These are phyloP conservation scores for Poeciliopsis turrubarensis DNA, from an alignment of 2,113 vertebrate genomes.

Conservation along the genomic window DNA sequence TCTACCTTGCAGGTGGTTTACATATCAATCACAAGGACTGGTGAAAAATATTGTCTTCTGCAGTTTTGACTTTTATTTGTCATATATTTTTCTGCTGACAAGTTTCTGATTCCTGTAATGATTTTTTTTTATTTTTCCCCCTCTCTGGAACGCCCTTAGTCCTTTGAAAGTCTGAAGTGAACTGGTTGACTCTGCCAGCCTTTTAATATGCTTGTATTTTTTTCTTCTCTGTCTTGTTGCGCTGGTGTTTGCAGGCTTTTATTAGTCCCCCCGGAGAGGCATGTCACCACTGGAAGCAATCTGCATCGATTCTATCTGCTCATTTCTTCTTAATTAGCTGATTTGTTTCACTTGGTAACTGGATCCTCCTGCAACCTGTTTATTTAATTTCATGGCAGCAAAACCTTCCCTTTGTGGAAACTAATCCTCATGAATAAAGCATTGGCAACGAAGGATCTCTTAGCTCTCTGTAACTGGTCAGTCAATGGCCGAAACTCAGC, in stretches of 20 bases:
- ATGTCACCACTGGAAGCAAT: conserved; percentile 69
- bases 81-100: conserved; percentile 50
- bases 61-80: conserved; percentile 37
- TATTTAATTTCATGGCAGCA: conserved; percentile 70
- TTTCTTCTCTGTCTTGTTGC: conserved; percentile 31
- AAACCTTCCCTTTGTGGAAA: conserved; percentile 52
- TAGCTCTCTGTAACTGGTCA: conserved; percentile 26
- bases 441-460: conserved; percentile 38
- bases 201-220: conserved; percentile 15
- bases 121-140: conserved; percentile 8
- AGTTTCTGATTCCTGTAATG: conserved; percentile 38
- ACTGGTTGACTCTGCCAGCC: conserved; percentile 1
- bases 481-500: conserved; percentile 20
- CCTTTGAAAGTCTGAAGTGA: conserved; percentile 23
- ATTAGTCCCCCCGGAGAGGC: conserved; percentile 56
- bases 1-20: conserved; percentile 36
- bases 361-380: conserved; percentile 65
- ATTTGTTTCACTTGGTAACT: conserved; percentile 77
- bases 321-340: conserved; percentile 78
- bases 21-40: conserved; percentile 41
- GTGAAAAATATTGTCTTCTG: conserved; percentile 56
- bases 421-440: conserved; percentile 64
- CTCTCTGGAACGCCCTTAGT: neutral
- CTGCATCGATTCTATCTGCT: conserved; percentile 73
- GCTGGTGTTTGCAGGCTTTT: conserved; percentile 54